phyloP scores from a whole-genome alignment of 2,888 invertebrate species.

The Amphipyra tragopoginis region DNA sequence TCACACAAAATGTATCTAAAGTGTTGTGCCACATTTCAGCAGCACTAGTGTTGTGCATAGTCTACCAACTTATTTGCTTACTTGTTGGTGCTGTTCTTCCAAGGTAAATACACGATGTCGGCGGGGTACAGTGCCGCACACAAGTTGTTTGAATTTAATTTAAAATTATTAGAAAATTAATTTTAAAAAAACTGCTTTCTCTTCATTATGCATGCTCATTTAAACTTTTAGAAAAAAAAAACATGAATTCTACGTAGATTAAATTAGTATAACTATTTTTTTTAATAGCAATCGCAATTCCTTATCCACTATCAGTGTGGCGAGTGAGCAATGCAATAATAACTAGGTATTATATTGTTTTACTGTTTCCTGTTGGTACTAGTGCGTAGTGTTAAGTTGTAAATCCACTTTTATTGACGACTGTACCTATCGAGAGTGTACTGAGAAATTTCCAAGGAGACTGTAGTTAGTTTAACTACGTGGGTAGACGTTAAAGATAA shows the following conservation, averaged over 20 bases:
- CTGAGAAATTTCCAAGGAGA: constrained; percentile 45
- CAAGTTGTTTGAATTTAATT: neutral
- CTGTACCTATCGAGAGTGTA: constrained; percentile 32
- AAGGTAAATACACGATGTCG: constrained; percentile 41
- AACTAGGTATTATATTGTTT: constrained; percentile 14
- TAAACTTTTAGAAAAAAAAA: too few species aligned
- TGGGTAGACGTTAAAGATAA: constrained; percentile 47
- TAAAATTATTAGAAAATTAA: too few species aligned
- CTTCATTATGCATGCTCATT: too few species aligned
- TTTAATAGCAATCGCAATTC: neutral
- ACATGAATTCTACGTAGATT: too few species aligned
- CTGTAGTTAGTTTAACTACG: constrained; percentile 42
- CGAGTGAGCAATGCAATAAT: neutral
- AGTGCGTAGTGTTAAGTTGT: constrained; percentile 20
- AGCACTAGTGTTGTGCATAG: constrained; percentile 38
- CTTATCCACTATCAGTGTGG: neutral
- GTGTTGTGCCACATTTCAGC: constrained; percentile 34
- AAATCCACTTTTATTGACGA: constrained; percentile 43
- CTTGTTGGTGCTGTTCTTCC: constrained; percentile 36
- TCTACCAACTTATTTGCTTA: constrained; percentile 53
- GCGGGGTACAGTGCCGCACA: constrained; percentile 24
- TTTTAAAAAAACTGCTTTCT: too few species aligned
- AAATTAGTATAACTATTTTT: too few species aligned
- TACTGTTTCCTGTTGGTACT: constrained; percentile 38
- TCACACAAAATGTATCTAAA: constrained; percentile 32